These are phyloP conservation scores for Fragum sueziense DNA, from an alignment of 2,888 invertebrate genomes.

Conservation along the genomic window DNA sequence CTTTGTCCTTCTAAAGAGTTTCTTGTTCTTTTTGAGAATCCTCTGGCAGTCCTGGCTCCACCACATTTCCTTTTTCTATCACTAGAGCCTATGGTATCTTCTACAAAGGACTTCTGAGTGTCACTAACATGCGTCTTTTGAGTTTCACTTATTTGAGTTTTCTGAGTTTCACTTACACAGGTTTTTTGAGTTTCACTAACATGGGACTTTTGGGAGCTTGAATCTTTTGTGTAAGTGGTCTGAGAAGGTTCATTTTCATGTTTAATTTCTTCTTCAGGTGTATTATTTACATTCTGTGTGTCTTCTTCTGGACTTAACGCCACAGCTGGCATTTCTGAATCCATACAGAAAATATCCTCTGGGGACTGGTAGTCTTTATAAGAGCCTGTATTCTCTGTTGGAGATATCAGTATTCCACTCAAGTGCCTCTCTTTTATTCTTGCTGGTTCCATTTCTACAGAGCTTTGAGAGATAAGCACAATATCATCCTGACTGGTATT, in stretches of 20 bases:
- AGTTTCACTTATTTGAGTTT: conserved; percentile 19
- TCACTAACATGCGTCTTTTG: neutral
- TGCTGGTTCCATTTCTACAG: neutral
- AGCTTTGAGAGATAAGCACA: conserved; percentile 1
- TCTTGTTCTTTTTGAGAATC: conserved; percentile 3
- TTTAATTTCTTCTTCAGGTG: neutral
- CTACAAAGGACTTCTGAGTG: neutral
- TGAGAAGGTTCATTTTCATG: neutral
- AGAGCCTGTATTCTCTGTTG: conserved; percentile 24
- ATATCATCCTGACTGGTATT: neutral
- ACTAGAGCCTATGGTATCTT: neutral
- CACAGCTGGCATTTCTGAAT: conserved; percentile 54
- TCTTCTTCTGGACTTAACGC: conserved; percentile 43
- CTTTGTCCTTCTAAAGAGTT: neutral
- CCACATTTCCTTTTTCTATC: neutral
- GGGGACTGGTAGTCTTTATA: conserved; percentile 37
- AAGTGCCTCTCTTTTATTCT: conserved; percentile 24
- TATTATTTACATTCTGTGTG: neutral
- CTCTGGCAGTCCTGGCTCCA: neutral
- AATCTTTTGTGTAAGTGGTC: neutral
- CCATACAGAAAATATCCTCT: conserved; percentile 60
- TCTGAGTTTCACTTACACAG: neutral
- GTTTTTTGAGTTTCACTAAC: conserved; percentile 18
- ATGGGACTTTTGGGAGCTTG: neutral
- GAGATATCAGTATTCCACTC: conserved; percentile 52